Conservation (phyloP, 1,140 invertebrate species). For the Probaryconus sp. region DNA sequence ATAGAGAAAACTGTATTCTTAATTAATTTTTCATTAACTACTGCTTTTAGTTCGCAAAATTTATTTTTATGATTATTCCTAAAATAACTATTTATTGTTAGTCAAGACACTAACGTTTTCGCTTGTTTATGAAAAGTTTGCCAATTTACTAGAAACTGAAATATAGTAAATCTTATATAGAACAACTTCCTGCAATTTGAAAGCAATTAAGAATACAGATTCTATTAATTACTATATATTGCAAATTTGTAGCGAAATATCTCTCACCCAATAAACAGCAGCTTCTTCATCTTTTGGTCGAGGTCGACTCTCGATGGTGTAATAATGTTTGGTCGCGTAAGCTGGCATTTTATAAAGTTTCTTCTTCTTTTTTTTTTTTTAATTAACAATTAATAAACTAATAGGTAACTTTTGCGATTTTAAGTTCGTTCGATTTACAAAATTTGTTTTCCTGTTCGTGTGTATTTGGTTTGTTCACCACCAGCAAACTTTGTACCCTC, state of each 20-base stretch:
- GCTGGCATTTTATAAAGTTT: conserved; percentile 68
- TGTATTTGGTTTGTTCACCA: conserved; percentile 33
- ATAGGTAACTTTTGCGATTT: too few species aligned
- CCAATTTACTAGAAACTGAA: background rate
- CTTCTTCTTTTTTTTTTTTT: too few species aligned
- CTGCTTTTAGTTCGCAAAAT: too few species aligned
- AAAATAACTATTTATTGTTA: background rate
- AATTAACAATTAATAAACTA: too few species aligned
- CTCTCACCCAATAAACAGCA: conserved; percentile 75
- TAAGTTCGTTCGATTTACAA: background rate
- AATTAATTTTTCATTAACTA: too few species aligned
- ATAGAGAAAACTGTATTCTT: too few species aligned
- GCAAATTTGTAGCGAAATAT: background rate
- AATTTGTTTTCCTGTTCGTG: conserved; percentile 30
- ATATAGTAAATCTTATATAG: too few species aligned
- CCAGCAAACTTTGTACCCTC: conserved; percentile 35
- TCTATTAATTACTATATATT: background rate
- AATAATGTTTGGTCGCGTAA: conserved; percentile 70
- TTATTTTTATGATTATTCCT: too few species aligned
- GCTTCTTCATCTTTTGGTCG: conserved; percentile 73
- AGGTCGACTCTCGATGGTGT: conserved; percentile 66
- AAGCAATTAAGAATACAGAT: too few species aligned
- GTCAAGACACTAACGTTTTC: background rate
- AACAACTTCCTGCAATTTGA: too few species aligned
- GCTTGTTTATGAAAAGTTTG: background rate